These are phyloP conservation scores for Phacellophora camtschatica DNA, from an alignment of 30 jellyfish, hydroid and myxozoan species.

Conservation along the genomic window DNA sequence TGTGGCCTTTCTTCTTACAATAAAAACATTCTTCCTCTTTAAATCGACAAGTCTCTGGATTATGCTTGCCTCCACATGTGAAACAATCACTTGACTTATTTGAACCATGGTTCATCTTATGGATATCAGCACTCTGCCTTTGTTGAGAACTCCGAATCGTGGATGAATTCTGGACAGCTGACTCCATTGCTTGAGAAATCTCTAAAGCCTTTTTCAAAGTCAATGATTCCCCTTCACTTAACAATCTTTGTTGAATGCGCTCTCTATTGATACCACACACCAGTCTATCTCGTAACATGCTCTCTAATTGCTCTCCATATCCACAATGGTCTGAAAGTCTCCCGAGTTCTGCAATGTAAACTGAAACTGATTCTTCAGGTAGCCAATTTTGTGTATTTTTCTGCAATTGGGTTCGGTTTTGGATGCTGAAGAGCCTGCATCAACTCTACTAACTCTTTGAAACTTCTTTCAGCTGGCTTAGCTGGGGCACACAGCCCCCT, in stretches of 20 bases:
- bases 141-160: conserved; percentile 8
- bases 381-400: conserved; percentile 20
- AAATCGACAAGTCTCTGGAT: conserved; percentile 13
- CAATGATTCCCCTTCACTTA: conserved; percentile 32
- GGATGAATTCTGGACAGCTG: background rate
- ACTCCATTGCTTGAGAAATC: conserved; percentile 19
- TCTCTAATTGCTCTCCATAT: background rate
- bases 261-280: conserved; percentile 36
- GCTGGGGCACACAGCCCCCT: conserved; percentile 24
- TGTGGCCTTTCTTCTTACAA: conserved; percentile 19
- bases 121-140: background rate
- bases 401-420: conserved; percentile 52
- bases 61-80: conserved; percentile 27
- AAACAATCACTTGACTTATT: conserved; percentile 1
- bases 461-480: conserved; percentile 38
- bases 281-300: conserved; percentile 22
- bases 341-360: background rate
- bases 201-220: background rate
- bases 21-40: conserved; percentile 17
- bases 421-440: conserved; percentile 36
- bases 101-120: background rate
- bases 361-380: conserved; percentile 34
- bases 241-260: conserved; percentile 18
- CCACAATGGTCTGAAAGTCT: background rate
- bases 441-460: conserved; percentile 19